Percentiles rank a stretch among this genome's conserved stretches.
These are phyloP conservation scores for Poeciliopsis gracilis DNA, from an alignment of 2,797 vertebrate species.

Conservation along the genomic window DNA sequence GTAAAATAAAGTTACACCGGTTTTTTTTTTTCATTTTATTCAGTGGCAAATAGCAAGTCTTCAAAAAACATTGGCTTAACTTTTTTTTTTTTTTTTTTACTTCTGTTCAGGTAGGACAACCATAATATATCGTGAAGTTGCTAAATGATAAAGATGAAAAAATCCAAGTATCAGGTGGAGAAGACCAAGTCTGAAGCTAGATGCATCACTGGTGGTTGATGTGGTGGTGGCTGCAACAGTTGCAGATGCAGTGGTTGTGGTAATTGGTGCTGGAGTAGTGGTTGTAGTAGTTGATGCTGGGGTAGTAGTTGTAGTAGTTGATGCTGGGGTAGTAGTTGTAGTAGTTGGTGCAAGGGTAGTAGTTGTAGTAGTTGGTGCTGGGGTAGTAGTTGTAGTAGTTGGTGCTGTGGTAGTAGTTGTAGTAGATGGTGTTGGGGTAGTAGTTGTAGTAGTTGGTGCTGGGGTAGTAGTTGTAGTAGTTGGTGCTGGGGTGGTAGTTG, in stretches of 20 bases:
- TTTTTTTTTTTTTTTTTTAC: background rate
- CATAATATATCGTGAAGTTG: no score
- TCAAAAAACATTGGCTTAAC: background rate
- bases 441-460: background rate
- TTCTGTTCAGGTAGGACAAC: background rate
- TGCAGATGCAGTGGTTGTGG: background rate
- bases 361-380: background rate
- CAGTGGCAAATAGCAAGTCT: no score
- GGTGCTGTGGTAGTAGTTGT: background rate
- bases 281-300: background rate
- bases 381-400: accelerated
- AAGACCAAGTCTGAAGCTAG: background rate
- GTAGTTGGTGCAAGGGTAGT: background rate
- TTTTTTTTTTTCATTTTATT: background rate
- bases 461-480: background rate
- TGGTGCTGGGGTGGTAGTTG: background rate
- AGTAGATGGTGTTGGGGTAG: background rate
- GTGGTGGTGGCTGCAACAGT: background rate
- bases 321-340: background rate
- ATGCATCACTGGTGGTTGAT: slow-evolving; percentile 5
- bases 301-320: background rate
- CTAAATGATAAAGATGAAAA: background rate
- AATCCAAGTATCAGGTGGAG: slow-evolving; percentile 4
- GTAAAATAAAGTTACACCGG: background rate
- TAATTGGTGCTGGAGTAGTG: background rate